Evolutionary conservation across 2,797 vertebrate genomes (phyloP).

Genomic region (Esox masquinongy): DNA sequence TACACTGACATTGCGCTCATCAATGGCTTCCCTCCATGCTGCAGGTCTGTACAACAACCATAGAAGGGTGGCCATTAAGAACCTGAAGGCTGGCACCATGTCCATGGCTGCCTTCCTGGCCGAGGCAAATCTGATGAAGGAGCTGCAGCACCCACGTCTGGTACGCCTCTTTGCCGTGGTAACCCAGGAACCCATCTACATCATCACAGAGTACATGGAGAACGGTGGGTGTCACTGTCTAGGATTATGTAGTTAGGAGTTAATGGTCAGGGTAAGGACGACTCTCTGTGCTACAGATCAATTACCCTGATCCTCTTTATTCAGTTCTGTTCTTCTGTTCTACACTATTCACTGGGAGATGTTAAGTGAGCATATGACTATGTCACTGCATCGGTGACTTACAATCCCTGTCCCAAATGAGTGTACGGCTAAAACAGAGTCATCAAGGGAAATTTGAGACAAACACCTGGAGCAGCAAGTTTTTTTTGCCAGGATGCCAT

Average conservation of each 20-base stretch:
- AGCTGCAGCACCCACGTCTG: slow-evolving; percentile 86
- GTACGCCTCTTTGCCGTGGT: slow-evolving; percentile 96
- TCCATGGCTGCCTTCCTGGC: slow-evolving; percentile 91
- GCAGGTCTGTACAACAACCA: slow-evolving; percentile 90
- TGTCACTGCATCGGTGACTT: slow-evolving; percentile 45
- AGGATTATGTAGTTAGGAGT: neutral
- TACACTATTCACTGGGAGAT: slow-evolving; percentile 12
- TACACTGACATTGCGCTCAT: neutral
- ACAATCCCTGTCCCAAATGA: slow-evolving; percentile 19
- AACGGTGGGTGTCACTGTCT: slow-evolving; percentile 83
- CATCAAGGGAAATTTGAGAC: slow-evolving; percentile 8
- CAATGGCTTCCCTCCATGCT: neutral
- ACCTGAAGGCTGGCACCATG: slow-evolving; percentile 93
- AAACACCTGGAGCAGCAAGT: slow-evolving; percentile 24
- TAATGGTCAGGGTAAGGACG: neutral
- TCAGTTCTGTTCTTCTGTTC: slow-evolving; percentile 22
- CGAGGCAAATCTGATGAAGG: slow-evolving; percentile 98
- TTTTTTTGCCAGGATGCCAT: slow-evolving; percentile 20
- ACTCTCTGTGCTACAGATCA: neutral
- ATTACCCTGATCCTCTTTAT: slow-evolving; percentile 9
- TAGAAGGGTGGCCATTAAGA: slow-evolving; percentile 93
- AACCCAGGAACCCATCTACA: slow-evolving; percentile 95
- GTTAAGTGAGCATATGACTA: slow-evolving; percentile 18
- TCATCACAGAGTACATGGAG: slow-evolving; percentile 98
- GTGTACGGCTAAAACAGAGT: slow-evolving; percentile 26